Conservation (phyloP, 2,888 invertebrate species). For the Dicyrtomina minuta region DNA sequence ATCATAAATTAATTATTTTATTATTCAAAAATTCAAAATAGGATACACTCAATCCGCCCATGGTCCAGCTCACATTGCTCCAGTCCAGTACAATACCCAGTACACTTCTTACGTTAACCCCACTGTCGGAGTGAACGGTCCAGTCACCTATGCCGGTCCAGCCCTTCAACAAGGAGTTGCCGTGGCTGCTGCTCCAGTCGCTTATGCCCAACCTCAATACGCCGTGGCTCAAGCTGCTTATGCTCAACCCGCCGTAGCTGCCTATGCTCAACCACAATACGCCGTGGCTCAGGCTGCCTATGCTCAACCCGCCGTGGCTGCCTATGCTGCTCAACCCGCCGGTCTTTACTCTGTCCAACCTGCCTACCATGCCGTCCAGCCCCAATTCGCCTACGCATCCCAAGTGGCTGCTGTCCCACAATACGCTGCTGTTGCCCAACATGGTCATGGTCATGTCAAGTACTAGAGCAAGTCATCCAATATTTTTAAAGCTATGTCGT, state of each 20-base stretch:
- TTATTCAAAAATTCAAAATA: too few species aligned
- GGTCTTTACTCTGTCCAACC: constrained; percentile 18
- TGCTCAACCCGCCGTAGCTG: constrained; percentile 9
- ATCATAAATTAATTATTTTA: too few species aligned
- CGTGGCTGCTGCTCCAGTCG: constrained; percentile 23
- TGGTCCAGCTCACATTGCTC: constrained; percentile 43
- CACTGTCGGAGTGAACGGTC: constrained; percentile 52
- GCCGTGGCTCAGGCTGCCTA: background rate
- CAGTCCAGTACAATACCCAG: constrained; percentile 49
- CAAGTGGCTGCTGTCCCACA: background rate
- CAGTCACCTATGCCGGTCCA: constrained; percentile 49
- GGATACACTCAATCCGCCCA: constrained; percentile 46
- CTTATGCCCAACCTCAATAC: background rate
- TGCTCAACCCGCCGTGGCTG: constrained; percentile 9
- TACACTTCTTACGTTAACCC: constrained; percentile 49
- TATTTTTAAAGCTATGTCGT: too few species aligned
- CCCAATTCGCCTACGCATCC: constrained; percentile 16
- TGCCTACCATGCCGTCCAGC: constrained; percentile 2
- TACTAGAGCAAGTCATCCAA: background rate
- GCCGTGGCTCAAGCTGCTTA: background rate
- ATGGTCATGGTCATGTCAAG: background rate
- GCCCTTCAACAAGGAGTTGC: constrained; percentile 33
- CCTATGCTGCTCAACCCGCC: constrained; percentile 12
- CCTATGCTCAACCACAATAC: constrained; percentile 6
- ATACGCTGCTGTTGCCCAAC: constrained; percentile 11